Conservation (phyloP, 2,888 invertebrate species). For the Phrixothrix hirtus region DNA sequence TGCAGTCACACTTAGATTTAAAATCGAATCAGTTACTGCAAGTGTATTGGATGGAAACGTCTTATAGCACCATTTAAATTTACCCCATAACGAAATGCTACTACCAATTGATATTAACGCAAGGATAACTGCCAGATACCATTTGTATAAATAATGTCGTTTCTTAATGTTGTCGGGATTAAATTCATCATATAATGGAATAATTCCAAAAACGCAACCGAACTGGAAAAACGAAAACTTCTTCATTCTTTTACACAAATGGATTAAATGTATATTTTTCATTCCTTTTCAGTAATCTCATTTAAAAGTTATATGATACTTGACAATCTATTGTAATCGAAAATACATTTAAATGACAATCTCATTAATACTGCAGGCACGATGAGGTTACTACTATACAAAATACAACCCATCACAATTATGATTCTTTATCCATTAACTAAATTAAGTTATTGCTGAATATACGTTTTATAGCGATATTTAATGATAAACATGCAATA, state of each 20-base stretch:
- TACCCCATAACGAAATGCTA: not conserved
- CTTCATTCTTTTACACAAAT: not conserved
- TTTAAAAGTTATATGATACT: not conserved
- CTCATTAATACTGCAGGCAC: too few species aligned
- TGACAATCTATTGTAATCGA: not conserved
- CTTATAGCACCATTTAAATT: not conserved
- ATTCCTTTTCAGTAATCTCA: not conserved
- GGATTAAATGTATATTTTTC: not conserved
- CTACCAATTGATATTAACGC: not conserved
- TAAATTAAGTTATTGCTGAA: not conserved
- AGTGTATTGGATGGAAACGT: not conserved
- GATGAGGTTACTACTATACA: too few species aligned
- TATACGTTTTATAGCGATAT: not conserved
- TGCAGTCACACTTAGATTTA: not conserved
- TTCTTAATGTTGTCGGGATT: not conserved
- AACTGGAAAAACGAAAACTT: not conserved
- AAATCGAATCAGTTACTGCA: not conserved
- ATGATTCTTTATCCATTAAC: not conserved
- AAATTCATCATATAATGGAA: not conserved
- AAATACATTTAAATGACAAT: too few species aligned
- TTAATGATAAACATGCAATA: not conserved
- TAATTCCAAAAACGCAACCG: not conserved
- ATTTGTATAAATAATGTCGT: not conserved
- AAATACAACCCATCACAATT: too few species aligned
- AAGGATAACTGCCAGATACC: not conserved